Conservation (phyloP, 2,797 vertebrate genomes). For the Argya squamiceps region DNA sequence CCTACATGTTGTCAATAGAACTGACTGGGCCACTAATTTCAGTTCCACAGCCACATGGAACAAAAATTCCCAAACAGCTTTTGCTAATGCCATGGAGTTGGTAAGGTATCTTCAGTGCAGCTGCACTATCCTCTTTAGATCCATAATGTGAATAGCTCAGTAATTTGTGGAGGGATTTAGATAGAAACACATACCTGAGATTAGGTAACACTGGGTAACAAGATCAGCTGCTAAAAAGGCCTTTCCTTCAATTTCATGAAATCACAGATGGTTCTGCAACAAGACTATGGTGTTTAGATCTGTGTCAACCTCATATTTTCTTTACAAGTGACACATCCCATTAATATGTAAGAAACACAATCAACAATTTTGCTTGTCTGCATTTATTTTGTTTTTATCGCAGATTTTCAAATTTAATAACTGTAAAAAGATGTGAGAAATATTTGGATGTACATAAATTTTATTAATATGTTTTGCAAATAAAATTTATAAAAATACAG, state of each 20-base stretch:
- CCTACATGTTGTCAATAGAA: background rate
- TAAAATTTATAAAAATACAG: background rate
- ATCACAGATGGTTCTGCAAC: background rate
- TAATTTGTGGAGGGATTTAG: background rate
- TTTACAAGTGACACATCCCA: background rate
- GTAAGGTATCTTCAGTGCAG: background rate
- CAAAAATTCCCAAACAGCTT: background rate
- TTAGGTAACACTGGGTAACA: background rate
- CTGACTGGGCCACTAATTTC: background rate
- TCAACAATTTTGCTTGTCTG: background rate
- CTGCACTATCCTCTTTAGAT: background rate
- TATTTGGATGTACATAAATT: background rate
- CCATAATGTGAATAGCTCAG: background rate
- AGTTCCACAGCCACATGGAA: background rate
- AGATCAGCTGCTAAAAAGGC: background rate
- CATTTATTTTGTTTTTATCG: background rate
- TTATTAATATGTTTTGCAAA: background rate
- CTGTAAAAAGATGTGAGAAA: background rate
- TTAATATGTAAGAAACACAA: background rate
- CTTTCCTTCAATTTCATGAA: background rate
- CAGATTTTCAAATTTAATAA: background rate
- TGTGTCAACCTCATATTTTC: background rate
- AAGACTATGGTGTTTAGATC: background rate
- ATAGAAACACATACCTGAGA: background rate
- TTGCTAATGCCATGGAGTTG: background rate